Evolutionary conservation across 2,888 invertebrate genomes (phyloP), one percentile per base, ranked within the genome.

Genomic region (Chydorus sphaericus): DNA sequence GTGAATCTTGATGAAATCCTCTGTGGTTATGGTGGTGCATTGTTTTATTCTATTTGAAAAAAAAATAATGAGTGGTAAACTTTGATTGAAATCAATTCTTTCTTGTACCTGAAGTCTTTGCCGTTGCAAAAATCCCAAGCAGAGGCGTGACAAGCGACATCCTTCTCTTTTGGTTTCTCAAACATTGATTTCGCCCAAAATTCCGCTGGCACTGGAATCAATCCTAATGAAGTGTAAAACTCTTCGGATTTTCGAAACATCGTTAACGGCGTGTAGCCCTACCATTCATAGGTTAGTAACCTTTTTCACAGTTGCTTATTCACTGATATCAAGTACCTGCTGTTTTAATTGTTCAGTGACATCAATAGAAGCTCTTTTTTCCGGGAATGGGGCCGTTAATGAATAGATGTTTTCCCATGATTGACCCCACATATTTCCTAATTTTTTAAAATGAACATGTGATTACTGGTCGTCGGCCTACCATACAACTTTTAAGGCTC

Each of bases 341-440:
- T 76, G 75, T 30, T 75, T 69, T 81, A 91, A 81, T 54, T 81
- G 77, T 18, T 75, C 73, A 0, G 83, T 82, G 16, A 88, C 80
- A 69, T 88, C 85, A 1, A 81, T 73, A 54, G 79, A 73, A 16
- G 78, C 73, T n/a, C n/a, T n/a, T 64, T 82, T 82, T 54, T 81
- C 77, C n/a, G 66, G 67, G 60, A 63, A 72, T 0, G 92, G 89
- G 1, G 79, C 76, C 2, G 85, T 79, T 62, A 82, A 76, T 2
- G 80, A 76, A 33, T 76, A 77, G 7, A 84, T 73, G 59, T 81
- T 77, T 56, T 70, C 72, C 88, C 88, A 90, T 0, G 77, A 75
- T 68, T 90, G 88, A 0, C 82, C 82, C 88, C 88, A 89, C 82
- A 89, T 83, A 65, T 89, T 83, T 16, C 86, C 86, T 82, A n/a